Evolutionary conservation across 2,888 invertebrate species (phyloP), one percentile per base, ranked within the genome.

Genomic region (Cephus sareptanus): DNA sequence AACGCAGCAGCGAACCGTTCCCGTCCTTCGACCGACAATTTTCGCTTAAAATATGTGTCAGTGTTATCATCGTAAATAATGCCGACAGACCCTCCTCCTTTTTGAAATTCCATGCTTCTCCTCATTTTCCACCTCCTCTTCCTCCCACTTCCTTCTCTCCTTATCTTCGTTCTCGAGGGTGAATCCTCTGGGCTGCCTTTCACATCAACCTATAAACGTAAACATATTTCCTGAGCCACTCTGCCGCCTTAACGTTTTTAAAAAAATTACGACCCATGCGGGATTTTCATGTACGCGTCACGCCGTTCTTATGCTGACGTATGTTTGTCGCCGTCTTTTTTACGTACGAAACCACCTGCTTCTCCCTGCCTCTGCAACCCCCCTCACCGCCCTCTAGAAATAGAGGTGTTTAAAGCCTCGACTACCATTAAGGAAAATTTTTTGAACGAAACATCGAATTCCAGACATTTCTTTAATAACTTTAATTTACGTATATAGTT

Each of bases 41-140:
- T 76, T 34, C 34, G 23, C 56, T 69, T 78, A 73, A 78, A 78
- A 76, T 78, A 78, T 78, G 31, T 78, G 78, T 78, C 78, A 76
- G 78, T 73, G 73, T 74, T 73, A 78, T 78, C 76, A 69, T 73
- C 76, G 78, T 78, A 78, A 78, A 78, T 78, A 78, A 78, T 40
- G 73, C 76, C 34, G 75, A 75, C 75, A 23, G 30, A 15, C 15
- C 71, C 30, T 23, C 23, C 71, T 6, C 71, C 31, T 30, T 9
- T 56, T 56, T 56, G 1, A 56, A 13, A 15, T 31, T 71, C 31
- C 56, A 23, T 1, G 23, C 34, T n/a, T 6, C 74, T 74, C 71
- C 31, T 23, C 34, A 33, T 71, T 23, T 71, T 31, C 71, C 71
- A 71, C 1, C 34, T 31, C 33, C 71, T 71, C 71, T 34, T 71